Conservation (phyloP, 2,888 invertebrate species). For the Megalurothrips usitatus region DNA sequence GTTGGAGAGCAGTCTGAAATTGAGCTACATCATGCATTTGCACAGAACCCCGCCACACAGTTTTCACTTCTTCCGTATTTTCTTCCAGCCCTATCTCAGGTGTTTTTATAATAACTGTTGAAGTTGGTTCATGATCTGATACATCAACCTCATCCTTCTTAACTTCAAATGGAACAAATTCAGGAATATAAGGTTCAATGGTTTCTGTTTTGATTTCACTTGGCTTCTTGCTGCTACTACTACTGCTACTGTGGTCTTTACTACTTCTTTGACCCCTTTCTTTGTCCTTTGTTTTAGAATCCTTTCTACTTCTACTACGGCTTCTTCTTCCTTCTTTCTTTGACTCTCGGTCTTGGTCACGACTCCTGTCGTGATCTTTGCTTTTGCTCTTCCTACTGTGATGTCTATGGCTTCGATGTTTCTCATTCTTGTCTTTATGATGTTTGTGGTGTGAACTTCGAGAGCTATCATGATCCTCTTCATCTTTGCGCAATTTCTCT, state of each 20-base stretch:
- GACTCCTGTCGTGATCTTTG: slow-evolving; percentile 38
- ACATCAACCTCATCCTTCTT: slow-evolving; percentile 36
- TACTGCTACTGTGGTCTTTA: slow-evolving; percentile 34
- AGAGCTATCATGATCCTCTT: slow-evolving; percentile 39
- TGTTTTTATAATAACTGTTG: slow-evolving; percentile 64
- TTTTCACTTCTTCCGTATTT: slow-evolving; percentile 48
- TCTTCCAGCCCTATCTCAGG: slow-evolving; percentile 41
- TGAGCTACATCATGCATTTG: slow-evolving; percentile 88
- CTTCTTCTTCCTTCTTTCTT: slow-evolving; percentile 37
- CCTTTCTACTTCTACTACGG: slow-evolving; percentile 40
- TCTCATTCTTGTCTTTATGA: slow-evolving; percentile 42
- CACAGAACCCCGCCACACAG: slow-evolving; percentile 77
- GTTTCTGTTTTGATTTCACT: slow-evolving; percentile 34
- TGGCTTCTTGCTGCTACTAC: slow-evolving; percentile 35
- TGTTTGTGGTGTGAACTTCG: slow-evolving; percentile 39
- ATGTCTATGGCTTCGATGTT: slow-evolving; percentile 43
- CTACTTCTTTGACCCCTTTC: slow-evolving; percentile 35
- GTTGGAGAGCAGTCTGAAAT: slow-evolving; percentile 76
- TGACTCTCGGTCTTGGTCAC: slow-evolving; percentile 41
- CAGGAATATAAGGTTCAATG: slow-evolving; percentile 8
- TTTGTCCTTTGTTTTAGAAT: slow-evolving; percentile 35
- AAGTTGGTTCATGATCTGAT: slow-evolving; percentile 70
- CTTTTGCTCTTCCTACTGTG: slow-evolving; percentile 39
- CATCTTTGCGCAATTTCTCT: slow-evolving; percentile 35
- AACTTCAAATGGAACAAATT: slow-evolving; percentile 29